Base-by-base conservation (phyloP, 2,113 vertebrate genomes). In the Rhadina sibilatrix region DNA sequence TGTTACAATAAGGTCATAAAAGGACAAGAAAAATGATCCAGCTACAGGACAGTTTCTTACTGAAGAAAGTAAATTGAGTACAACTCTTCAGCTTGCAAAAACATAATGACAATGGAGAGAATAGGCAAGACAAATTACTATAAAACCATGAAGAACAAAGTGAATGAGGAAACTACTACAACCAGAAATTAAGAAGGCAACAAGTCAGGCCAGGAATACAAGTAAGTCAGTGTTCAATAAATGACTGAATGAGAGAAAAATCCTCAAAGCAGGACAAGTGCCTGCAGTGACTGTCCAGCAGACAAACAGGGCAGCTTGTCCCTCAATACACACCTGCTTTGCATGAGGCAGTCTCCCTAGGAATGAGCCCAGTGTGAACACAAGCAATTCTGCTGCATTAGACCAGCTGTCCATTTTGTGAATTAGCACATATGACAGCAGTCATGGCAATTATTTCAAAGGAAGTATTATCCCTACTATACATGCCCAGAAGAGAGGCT, bases 281-380 rank as follows among this genome's bases (percentile, higher is more conserved):
- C 27, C 44, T 57, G 38, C 8, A 31, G 66, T 44, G 27, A 23
- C 38, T 47, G 47, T 25, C 25, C 50, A 60, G 47, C 30, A 44
- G 19, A 42, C 5, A 14, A 53, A n/a, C 28, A 5, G 23, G 44
- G 63, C 18, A 70, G 50, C 25, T 56, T 57, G 40, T 61, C 59
- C 40, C 22, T 16, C 12, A 2, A 4, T 9, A 2, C 2, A 46
- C 8, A 5, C 11, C 30, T 61, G 13, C 46, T 28, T 0, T 23
- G 38, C 42, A 17, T 0, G 12, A 54, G 74, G 60, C 47, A 90
- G 65, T 37, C 33, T 72, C 70, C 6, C 1, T 6, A 22, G 37
- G 11, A 15, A 63, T 0, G 8, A 59, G 63, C 68, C 40, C 12
- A 20, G 24, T 3, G n/a, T 38, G 72, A 74, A 28, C 47, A 59